Evolutionary conservation across 2,888 invertebrate genomes (phyloP).

Genomic region (Gastrophysa polygoni): DNA sequence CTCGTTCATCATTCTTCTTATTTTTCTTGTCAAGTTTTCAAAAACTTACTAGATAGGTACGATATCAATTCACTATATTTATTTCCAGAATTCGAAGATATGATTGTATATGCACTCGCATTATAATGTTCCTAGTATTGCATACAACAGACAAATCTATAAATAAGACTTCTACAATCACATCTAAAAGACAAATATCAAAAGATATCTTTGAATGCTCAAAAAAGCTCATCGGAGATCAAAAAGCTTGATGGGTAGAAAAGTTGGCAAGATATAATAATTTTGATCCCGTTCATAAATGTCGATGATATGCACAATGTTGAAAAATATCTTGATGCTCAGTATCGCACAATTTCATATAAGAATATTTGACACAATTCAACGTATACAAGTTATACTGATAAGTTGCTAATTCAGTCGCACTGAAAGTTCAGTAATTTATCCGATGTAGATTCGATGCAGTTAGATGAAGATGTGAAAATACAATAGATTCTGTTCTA

Average conservation of each 20-base stretch:
- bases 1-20: too few species aligned
- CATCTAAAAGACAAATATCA: constrained; percentile 7
- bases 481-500: neutral
- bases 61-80: too few species aligned
- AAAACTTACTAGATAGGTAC: too few species aligned
- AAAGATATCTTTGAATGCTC: neutral
- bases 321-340: constrained; percentile 27
- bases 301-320: constrained; percentile 45
- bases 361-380: constrained; percentile 44
- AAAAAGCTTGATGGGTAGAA: constrained; percentile 47
- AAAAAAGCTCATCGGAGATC: constrained; percentile 45
- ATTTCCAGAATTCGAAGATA: too few species aligned
- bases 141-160: neutral
- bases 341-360: constrained; percentile 19
- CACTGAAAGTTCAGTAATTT: neutral
- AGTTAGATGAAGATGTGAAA: neutral
- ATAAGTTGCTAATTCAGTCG: constrained; percentile 33
- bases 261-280: constrained; percentile 49
- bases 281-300: constrained; percentile 51
- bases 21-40: too few species aligned
- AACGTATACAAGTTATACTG: constrained; percentile 46
- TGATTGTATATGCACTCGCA: neutral
- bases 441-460: neutral
- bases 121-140: neutral
- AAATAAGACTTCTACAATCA: neutral